Conservation (phyloP, 2,888 invertebrate species). For the Sinotaia quadrata region DNA sequence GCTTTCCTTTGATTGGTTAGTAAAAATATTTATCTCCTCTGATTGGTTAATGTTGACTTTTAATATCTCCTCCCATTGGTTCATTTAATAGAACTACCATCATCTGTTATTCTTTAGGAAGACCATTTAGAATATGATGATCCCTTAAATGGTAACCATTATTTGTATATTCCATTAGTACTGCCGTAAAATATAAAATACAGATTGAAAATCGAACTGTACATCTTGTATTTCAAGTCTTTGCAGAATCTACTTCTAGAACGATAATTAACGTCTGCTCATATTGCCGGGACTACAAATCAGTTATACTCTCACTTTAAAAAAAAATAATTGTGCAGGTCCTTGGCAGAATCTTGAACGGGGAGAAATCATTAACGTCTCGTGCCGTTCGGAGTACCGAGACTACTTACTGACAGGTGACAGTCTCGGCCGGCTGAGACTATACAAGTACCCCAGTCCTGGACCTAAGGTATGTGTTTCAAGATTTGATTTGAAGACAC, state of each 20-base stretch:
- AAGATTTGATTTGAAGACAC: not conserved
- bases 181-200: too few species aligned
- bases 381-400: slow-evolving; percentile 73
- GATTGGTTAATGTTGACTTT: not conserved
- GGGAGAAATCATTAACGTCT: slow-evolving; percentile 58
- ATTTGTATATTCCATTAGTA: too few species aligned
- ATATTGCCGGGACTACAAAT: too few species aligned
- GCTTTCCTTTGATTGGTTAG: slow-evolving; percentile 49
- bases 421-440: slow-evolving; percentile 87
- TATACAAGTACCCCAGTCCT: slow-evolving; percentile 85
- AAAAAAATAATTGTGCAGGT: too few species aligned
- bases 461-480: slow-evolving; percentile 22
- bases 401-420: slow-evolving; percentile 87
- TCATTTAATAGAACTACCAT: not conserved
- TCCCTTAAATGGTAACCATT: too few species aligned
- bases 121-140: too few species aligned
- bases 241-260: too few species aligned
- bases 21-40: not conserved
- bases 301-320: too few species aligned
- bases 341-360: slow-evolving; percentile 62
- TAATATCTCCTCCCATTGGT: not conserved
- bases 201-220: too few species aligned
- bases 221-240: too few species aligned
- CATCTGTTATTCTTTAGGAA: not conserved
- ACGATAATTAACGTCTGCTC: too few species aligned